A percentile compares a stretch with the other conserved stretches of the same genome.
phyloP scores from a whole-genome alignment of 2,888 invertebrate genomes.

The Nomada fucata region DNA sequence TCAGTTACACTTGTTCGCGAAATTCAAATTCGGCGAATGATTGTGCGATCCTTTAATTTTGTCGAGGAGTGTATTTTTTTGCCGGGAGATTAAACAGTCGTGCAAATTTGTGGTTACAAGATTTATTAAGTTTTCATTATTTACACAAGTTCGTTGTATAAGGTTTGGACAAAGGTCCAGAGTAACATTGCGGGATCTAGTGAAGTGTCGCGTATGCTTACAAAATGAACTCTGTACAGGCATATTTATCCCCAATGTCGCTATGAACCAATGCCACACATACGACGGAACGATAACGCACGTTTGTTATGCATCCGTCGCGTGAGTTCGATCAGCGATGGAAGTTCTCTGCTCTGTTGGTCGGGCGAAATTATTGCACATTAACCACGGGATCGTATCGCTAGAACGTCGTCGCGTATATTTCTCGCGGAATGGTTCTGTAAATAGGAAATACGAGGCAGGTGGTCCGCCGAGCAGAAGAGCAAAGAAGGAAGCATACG shows the following conservation, averaged over 20 bases:
- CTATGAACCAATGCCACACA: slow-evolving; percentile 82
- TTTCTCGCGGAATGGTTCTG: neutral
- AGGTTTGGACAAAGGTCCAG: slow-evolving; percentile 81
- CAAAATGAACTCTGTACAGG: slow-evolving; percentile 74
- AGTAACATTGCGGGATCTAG: slow-evolving; percentile 78
- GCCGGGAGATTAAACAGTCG: neutral
- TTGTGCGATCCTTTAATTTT: neutral
- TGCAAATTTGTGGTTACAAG: slow-evolving; percentile 62
- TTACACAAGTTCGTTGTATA: slow-evolving; percentile 78
- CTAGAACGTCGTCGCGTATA: slow-evolving; percentile 4
- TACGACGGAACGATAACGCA: slow-evolving; percentile 56
- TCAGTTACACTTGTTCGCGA: neutral
- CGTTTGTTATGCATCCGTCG: slow-evolving; percentile 50
- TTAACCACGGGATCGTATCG: neutral
- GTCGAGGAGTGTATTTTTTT: neutral
- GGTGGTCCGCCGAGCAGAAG: too few species aligned
- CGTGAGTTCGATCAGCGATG: slow-evolving; percentile 59
- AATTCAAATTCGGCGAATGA: neutral
- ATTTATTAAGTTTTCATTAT: slow-evolving; percentile 79
- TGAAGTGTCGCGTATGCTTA: slow-evolving; percentile 59
- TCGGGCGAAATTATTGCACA: slow-evolving; percentile 60
- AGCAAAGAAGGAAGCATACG: too few species aligned
- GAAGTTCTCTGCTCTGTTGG: slow-evolving; percentile 51
- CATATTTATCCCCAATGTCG: slow-evolving; percentile 79
- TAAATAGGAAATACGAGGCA: too few species aligned